Evolutionary conservation across 2,888 invertebrate genomes (phyloP).

Genomic region (Macrosoma leucophasiata): DNA sequence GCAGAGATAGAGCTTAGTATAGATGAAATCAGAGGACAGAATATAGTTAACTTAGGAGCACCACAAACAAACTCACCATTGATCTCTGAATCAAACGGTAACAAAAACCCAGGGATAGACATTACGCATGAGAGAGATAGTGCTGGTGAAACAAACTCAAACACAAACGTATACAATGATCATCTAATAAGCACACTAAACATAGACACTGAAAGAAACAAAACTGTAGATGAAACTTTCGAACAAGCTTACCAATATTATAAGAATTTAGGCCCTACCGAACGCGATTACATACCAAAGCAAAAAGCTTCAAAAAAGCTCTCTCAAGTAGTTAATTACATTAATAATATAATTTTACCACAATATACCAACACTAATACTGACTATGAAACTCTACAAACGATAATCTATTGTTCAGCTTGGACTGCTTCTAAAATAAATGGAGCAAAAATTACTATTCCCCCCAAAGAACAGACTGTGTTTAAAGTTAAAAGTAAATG

Average conservation of each 20-base stretch:
- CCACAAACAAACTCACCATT: conserved; percentile 2
- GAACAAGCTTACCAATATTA: neutral
- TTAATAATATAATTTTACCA: conserved; percentile 9
- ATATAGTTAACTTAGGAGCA: conserved; percentile 10
- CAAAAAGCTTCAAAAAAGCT: conserved; percentile 10
- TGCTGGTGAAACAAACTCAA: neutral
- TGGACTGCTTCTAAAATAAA: conserved; percentile 5
- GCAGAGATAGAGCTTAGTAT: neutral
- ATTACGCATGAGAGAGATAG: conserved; percentile 2
- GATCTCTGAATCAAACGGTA: conserved; percentile 14
- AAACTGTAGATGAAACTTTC: conserved; percentile 1
- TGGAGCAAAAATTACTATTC: neutral
- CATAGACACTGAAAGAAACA: neutral
- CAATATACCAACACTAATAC: conserved; percentile 1
- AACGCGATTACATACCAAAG: conserved; percentile 9
- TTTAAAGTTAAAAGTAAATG: conserved; percentile 8
- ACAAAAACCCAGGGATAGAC: conserved; percentile 16
- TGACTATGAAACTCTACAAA: conserved; percentile 8
- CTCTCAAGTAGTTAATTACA: neutral
- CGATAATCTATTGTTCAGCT: conserved; percentile 9
- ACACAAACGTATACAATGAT: neutral
- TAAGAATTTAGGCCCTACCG: conserved; percentile 2
- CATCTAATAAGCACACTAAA: no score
- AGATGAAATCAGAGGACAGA: conserved; percentile 6
- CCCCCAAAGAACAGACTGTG: neutral